phyloP scores from a whole-genome alignment of 2,113 vertebrate genomes.

The Phoenicopterus ruber region DNA sequence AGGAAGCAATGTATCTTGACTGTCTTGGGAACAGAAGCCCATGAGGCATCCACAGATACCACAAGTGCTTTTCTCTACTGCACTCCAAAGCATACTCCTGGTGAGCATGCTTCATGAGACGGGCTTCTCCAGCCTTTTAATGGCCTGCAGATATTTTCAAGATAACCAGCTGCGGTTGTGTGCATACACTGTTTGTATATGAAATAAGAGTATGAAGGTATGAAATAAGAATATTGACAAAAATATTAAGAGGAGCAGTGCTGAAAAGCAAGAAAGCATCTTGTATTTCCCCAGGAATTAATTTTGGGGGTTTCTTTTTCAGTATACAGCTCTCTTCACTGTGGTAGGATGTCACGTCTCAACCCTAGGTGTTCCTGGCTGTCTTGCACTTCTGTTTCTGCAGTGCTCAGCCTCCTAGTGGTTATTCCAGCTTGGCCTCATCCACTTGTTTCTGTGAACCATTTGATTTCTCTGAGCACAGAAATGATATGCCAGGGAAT shows the following conservation, averaged over 20 bases:
- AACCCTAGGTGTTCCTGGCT: background rate
- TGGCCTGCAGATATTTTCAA: background rate
- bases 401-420: background rate
- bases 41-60: background rate
- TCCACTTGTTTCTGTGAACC: background rate
- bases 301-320: background rate
- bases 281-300: background rate
- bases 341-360: background rate
- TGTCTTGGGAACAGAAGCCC: background rate
- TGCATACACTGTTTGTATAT: background rate
- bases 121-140: background rate
- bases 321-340: background rate
- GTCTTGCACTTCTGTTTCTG: background rate
- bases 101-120: background rate
- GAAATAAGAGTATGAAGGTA: background rate
- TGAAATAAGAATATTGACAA: background rate
- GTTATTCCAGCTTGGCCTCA: background rate
- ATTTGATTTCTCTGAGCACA: background rate
- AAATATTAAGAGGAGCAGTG: background rate
- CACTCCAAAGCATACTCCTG: background rate
- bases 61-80: background rate
- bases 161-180: background rate
- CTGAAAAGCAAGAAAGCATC: background rate
- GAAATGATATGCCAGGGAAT: background rate
- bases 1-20: background rate